Base-by-base conservation (phyloP, 2,888 invertebrate genomes). In the Ceramica pisi region DNA sequence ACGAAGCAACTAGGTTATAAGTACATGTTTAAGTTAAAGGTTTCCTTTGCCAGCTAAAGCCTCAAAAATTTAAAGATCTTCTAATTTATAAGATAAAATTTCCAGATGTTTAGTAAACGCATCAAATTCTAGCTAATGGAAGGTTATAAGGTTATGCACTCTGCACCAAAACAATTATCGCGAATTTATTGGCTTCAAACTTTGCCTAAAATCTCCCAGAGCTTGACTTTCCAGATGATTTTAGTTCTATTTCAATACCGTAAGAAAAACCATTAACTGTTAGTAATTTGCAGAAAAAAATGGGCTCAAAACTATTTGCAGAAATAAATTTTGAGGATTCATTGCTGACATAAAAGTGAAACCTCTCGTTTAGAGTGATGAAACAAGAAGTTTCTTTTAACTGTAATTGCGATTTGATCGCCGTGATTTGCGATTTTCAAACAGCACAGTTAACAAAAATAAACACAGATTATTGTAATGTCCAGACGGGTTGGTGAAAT, bases 401-500 rank as follows among this genome's bases (percentile, higher is more conserved):
- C 80, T 64, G 57, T 61, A 66, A 78, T 74, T 50, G 61, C 84
- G 83, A 79, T 85, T 87, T 84, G 81, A 84, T 72, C 71, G 80
- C 74, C 62, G 72, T 82, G 82, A 87, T 86, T 87, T 86, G 86
- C 85, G 82, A 82, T 85, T 88, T 86, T 84, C 84, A 89, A 89
- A 88, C 87, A 84, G 85, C 77, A 87, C 80, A 82, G 86, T 86
- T 87, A 86, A 85, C 87, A 77, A 90, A 92, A 92, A 92, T 92
- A 91, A 86, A 89, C 87, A 84, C 74, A 84, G 86, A 89, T 90
- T 86, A 89, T 89, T 90, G 88, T 88, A 87, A 86, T 90, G 87
- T 90, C 91, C 91, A 92, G 88, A 78, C 83, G 46, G 76, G 90
- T 89, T 89, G 83, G 87, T 81, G 81, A 88, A 86, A 87, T 80